Evolutionary conservation across 2,797 vertebrate genomes (phyloP).

Genomic region (Merluccius polli): DNA sequence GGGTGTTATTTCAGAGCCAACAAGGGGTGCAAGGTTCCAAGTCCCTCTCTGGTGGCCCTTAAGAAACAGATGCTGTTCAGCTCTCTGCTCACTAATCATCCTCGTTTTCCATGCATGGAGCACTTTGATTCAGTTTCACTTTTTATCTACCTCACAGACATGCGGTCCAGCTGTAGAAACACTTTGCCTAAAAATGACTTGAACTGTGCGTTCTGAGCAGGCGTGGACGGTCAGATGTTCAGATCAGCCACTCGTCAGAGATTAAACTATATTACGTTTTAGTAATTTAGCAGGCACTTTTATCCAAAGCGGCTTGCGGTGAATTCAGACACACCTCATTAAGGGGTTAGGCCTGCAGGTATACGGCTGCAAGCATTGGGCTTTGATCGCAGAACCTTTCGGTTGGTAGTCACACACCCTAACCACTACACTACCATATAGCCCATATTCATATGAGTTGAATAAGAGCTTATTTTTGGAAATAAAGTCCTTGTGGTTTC

Average conservation of each 20-base stretch:
- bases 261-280: not conserved
- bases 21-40: not conserved
- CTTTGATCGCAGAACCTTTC: not conserved
- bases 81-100: conserved; percentile 11
- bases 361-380: not conserved
- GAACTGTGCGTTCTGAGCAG: not conserved
- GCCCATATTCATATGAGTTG: not conserved
- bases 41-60: not conserved
- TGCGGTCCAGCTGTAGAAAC: conserved; percentile 37
- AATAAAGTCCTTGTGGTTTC: not conserved
- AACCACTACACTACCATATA: not conserved
- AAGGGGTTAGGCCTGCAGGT: too few relatives aligned
- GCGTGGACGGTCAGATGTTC: too few relatives aligned
- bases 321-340: not conserved
- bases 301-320: not conserved
- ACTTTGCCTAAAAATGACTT: conserved; percentile 41
- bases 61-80: conserved; percentile 22
- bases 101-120: conserved; percentile 6
- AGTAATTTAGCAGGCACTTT: not conserved
- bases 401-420: not conserved
- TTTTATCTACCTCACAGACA: conserved; percentile 26
- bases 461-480: not conserved
- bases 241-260: conserved; percentile 12
- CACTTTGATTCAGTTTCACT: conserved; percentile 46
- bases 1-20: conserved; percentile 22